phyloP scores from a whole-genome alignment of 2,888 invertebrate species.

The Nebria brevicollis region DNA sequence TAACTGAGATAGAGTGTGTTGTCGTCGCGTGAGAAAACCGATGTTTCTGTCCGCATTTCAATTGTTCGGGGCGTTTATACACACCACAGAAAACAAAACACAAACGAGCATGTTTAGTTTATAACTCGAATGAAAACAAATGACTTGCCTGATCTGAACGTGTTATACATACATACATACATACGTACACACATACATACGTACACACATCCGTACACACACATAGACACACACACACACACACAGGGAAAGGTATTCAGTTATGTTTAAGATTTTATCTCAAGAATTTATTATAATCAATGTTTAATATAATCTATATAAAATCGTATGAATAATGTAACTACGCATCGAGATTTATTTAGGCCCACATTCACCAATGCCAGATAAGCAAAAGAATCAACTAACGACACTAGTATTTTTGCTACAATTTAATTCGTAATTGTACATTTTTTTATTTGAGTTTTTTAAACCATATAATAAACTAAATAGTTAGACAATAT shows the following conservation, averaged over 20 bases:
- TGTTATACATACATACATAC: background rate
- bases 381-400: no score
- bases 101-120: conserved; percentile 30
- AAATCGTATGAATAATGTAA: no score
- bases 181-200: background rate
- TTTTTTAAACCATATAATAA: no score
- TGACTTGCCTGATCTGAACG: conserved; percentile 9
- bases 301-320: no score
- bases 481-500: no score
- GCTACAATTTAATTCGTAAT: no score
- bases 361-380: no score
- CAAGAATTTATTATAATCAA: no score
- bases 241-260: background rate
- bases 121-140: conserved; percentile 26
- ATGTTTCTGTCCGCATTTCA: conserved; percentile 47
- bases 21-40: conserved; percentile 46
- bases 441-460: no score
- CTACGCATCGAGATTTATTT: no score
- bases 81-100: conserved; percentile 2
- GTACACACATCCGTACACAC: background rate
- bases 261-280: no score
- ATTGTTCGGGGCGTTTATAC: conserved; percentile 25
- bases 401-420: no score
- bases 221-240: background rate
- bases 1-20: conserved; percentile 32